A percentile compares a stretch with the other conserved stretches of the same genome.
These are phyloP conservation scores for Danio kyathit DNA, from an alignment of 2,797 vertebrate genomes.

Conservation along the genomic window DNA sequence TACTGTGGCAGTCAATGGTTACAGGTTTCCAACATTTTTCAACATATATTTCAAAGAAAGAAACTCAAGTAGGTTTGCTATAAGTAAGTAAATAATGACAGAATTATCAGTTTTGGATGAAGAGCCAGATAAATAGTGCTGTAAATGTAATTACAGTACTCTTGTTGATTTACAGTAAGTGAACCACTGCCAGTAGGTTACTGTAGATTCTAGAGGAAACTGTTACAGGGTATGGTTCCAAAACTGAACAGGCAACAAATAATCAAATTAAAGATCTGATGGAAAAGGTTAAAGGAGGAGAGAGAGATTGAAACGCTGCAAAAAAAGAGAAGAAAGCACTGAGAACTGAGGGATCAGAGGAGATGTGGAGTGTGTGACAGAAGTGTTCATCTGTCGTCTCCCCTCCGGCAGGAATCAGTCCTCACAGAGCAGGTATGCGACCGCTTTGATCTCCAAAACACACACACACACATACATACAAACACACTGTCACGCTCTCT, in stretches of 20 bases:
- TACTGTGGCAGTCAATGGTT: no score
- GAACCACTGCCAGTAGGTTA: no score
- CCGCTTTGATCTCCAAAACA: conserved; percentile 79
- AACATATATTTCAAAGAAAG: no score
- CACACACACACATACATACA: conserved; percentile 44
- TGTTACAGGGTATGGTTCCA: no score
- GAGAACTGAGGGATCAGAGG: conserved; percentile 65
- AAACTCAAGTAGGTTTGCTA: no score
- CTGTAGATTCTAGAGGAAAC: no score
- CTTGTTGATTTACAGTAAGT: no score
- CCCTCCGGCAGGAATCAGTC: conserved; percentile 74
- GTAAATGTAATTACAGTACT: no score
- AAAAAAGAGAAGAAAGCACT: conserved; percentile 53
- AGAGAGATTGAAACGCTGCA: conserved; percentile 44
- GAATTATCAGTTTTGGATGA: no score
- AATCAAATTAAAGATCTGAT: background rate
- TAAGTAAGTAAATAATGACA: no score
- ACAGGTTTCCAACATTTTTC: no score
- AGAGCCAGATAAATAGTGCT: no score
- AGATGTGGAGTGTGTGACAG: conserved; percentile 77
- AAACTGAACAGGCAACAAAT: background rate
- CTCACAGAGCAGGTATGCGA: conserved; percentile 81
- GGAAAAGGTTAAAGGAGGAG: conserved; percentile 45
- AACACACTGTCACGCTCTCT: conserved; percentile 18
- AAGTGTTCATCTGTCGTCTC: conserved; percentile 79